A percentile compares a stretch with the other conserved stretches of the same genome.
Evolutionary conservation across 2,113 vertebrate species (phyloP).

Genomic region (Anthoscopus minutus): DNA sequence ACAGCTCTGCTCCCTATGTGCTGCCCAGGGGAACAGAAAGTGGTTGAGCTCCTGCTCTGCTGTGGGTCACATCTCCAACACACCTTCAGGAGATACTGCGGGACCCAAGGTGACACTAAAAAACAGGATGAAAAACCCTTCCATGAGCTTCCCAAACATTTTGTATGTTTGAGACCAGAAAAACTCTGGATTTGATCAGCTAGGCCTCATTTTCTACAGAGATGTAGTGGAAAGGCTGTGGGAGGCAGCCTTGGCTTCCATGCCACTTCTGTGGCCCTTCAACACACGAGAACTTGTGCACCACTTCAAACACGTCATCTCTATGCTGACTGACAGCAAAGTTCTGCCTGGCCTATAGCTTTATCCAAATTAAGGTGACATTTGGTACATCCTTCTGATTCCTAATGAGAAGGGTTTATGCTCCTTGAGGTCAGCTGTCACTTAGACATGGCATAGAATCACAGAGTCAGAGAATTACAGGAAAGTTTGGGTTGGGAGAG

Average conservation of each 20-base stretch:
- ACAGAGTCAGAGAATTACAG: neutral
- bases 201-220: neutral
- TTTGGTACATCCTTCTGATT: neutral
- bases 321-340: neutral
- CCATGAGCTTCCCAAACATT: neutral
- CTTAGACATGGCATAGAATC: neutral
- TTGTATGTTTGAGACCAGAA: neutral
- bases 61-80: rapidly evolving
- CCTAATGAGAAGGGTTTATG: neutral
- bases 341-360: neutral
- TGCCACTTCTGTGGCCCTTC: rapidly evolving
- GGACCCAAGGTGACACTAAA: neutral
- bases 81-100: neutral
- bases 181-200: neutral
- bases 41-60: neutral
- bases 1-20: neutral
- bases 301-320: neutral
- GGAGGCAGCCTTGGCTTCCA: neutral
- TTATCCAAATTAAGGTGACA: neutral
- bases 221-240: neutral
- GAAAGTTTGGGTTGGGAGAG: neutral
- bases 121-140: neutral
- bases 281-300: rapidly evolving
- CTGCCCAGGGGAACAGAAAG: neutral
- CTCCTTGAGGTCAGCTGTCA: neutral